These are phyloP conservation scores for Lycocerus yunnanus DNA, from an alignment of 2,888 invertebrate species.

Conservation along the genomic window DNA sequence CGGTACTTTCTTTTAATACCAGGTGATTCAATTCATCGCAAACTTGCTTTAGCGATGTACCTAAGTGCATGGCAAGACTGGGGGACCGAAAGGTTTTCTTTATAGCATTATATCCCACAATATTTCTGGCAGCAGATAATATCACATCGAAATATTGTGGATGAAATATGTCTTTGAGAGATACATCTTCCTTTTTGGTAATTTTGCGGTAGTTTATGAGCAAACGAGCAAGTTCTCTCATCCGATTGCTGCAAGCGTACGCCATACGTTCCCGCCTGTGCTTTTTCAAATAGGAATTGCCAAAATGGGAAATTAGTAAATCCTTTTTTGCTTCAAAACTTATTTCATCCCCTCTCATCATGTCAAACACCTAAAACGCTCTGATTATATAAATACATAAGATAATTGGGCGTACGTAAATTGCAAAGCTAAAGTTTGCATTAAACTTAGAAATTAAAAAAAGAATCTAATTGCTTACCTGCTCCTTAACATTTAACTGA, in stretches of 20 bases:
- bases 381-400: too few species aligned
- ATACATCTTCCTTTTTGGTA: slow-evolving; percentile 8
- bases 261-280: too few species aligned
- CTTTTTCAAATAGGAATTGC: slow-evolving; percentile 35
- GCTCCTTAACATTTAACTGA: neutral
- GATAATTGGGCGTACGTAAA: too few species aligned
- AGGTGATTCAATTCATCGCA: slow-evolving; percentile 35
- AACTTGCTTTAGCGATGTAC: slow-evolving; percentile 33
- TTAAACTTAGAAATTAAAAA: slow-evolving; percentile 2
- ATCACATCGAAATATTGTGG: slow-evolving; percentile 36
- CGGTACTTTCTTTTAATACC: slow-evolving; percentile 32
- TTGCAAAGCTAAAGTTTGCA: too few species aligned
- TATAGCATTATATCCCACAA: slow-evolving; percentile 33
- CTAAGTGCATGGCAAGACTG: slow-evolving; percentile 38
- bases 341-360: slow-evolving; percentile 34
- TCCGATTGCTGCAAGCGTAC: slow-evolving; percentile 33
- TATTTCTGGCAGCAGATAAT: slow-evolving; percentile 28
- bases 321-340: slow-evolving; percentile 35
- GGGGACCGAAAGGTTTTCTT: slow-evolving; percentile 37
- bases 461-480: neutral
- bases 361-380: slow-evolving; percentile 31
- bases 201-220: slow-evolving; percentile 26
- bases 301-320: slow-evolving; percentile 33
- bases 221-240: slow-evolving; percentile 34
- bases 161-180: slow-evolving; percentile 29